Evolutionary conservation across 2,888 invertebrate genomes (phyloP), one percentile per base, ranked within the genome.

Genomic region (Zaprionus bogoriensis): DNA sequence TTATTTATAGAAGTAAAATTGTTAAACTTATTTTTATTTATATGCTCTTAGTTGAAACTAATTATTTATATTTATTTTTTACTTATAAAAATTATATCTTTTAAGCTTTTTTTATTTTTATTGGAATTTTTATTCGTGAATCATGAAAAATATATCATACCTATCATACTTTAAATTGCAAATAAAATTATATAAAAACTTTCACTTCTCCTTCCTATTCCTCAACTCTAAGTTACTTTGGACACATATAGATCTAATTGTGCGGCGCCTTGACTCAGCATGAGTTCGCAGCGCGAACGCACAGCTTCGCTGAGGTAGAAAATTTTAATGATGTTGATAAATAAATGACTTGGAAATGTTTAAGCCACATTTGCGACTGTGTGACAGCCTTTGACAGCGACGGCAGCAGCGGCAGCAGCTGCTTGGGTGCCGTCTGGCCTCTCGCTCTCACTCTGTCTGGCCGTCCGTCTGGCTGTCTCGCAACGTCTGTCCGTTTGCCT

Each of bases 281-380:
- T 17, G 14, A n/a, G 9, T 23, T 23, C 10, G 4, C 22, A 23
- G 4, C 12, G 39, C 10, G 28, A 9, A 23, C 23, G 41, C 32
- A 1, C 32, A 36, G 25, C 14, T 9, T 14, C 25, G 17, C 30
- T 59, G 44, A 77, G 74, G 77, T 82, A 65, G 65, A 75, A 67
- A 57, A 70, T 77, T 85, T 80, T 83, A 87, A 84, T 82, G 84
- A 86, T 80, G 73, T 65, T 82, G 80, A 54, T 80, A 86, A 87
- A 83, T 80, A 87, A 84, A 87, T 87, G 87, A 68, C 66, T 72
- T 85, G 83, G 77, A 85, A 86, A 82, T 82, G 77, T 82, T 81
- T 86, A 84, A 80, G 65, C 42, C 53, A 62, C 68, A 68, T 71
- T 81, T 81, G 75, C 79, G 71, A 78, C 64, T 66, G 69, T 39